Base-by-base conservation (phyloP, 2,888 invertebrate species). In the Dryobotodes eremita region DNA sequence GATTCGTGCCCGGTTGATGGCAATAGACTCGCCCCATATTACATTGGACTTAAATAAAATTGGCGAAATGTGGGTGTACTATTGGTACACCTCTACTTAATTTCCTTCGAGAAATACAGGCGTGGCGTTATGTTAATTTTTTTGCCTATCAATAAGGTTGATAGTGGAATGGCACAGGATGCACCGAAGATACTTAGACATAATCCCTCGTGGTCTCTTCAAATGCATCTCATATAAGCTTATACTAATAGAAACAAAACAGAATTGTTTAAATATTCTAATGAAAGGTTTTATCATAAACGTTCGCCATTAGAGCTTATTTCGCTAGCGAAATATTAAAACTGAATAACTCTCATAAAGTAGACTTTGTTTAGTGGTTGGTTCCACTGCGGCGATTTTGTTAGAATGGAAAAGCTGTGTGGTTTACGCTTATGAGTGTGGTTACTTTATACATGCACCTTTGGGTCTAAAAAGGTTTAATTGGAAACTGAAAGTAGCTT, bases 291-390 rank as follows among this genome's bases (percentile, higher is more conserved):
- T 92, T 92, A 90, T 90, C 91, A 91, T 94, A 93, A 95, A 90
- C 92, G 93, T 89, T 92, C 88, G 85, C 93, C 90, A 94, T 95
- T 94, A 94, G 92, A 94, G 93, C 93, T 94, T 95, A 94, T 95
- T 94, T 93, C 92, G 92, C 94, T 86, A 83, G 94, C 92, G 93
- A 94, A 95, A 95, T 95, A 95, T 95, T 95, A 95, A 95, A 95
- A 94, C 94, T 93, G 94, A 94, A 94, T 95, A 94, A 94, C 94
- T 94, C 93, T 94, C 94, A 94, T 95, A 94, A 95, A 94, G 94
- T 93, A 94, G 94, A 90, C 89, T 90, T 91, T 95, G 89, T 87
- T 93, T 92, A 95, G 91, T 88, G 89, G 31, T 59, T 57, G 71
- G 84, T 93, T 92, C 81, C 82, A 46, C 69, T 87, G 74, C 0